Evolutionary conservation across 2,888 invertebrate species (phyloP).

Genomic region (Tipula vernalis): DNA sequence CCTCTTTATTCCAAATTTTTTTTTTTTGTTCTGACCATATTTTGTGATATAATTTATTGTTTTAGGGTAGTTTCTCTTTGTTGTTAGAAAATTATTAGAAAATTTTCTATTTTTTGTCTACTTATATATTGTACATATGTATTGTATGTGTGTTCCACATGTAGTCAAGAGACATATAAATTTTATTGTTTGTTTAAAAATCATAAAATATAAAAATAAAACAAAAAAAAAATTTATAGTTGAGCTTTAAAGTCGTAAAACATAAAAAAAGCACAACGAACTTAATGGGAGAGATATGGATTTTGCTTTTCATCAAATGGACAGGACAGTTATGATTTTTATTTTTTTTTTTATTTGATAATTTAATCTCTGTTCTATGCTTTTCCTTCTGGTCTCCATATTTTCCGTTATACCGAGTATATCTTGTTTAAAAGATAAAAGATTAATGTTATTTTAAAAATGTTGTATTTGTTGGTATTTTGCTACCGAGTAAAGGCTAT

Average conservation of each 20-base stretch:
- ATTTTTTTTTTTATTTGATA: background rate
- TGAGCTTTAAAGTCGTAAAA: background rate
- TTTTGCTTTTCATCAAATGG: background rate
- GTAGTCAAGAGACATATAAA: background rate
- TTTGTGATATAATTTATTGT: constrained; percentile 4
- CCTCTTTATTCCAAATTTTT: background rate
- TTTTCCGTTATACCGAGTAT: background rate
- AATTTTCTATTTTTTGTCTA: background rate
- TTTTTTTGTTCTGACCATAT: background rate
- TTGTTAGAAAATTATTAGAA: background rate
- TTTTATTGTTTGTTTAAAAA: background rate
- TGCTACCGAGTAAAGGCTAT: too few relatives aligned
- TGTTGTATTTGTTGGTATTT: background rate
- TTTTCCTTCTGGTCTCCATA: background rate
- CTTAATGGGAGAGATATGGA: background rate
- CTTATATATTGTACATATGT: background rate
- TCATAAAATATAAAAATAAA: background rate
- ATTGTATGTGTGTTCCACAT: background rate
- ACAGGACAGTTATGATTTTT: background rate
- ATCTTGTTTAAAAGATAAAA: background rate
- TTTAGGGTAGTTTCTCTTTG: background rate
- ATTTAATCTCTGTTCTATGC: background rate
- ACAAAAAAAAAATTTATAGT: background rate
- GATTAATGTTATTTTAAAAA: background rate
- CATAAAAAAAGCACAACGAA: background rate